phyloP scores from a whole-genome alignment of 2,113 vertebrate genomes.

The Alosa alosa region DNA sequence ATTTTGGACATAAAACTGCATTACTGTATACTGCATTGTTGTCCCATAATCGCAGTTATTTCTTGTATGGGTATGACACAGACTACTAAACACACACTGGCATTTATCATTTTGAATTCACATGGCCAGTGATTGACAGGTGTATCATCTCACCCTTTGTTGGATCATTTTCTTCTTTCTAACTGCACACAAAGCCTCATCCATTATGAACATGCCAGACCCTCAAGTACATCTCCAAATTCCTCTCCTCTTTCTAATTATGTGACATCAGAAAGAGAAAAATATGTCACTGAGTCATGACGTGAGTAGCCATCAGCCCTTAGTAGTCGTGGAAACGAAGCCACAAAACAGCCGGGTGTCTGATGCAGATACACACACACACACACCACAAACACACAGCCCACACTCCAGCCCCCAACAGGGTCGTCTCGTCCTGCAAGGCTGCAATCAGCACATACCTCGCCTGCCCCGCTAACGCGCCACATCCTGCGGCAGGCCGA shows the following conservation, averaged over 20 bases:
- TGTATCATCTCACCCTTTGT: background rate
- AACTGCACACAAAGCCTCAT: background rate
- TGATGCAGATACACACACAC: background rate
- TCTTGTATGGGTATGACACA: background rate
- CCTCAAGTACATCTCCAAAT: background rate
- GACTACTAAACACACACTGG: background rate
- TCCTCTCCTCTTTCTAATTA: constrained; percentile 1
- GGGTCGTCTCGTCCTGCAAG: constrained; percentile 2
- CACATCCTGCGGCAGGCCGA: constrained; percentile 31
- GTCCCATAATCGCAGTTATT: too few relatives aligned
- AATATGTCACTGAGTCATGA: background rate
- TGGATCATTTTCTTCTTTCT: background rate
- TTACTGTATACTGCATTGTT: too few relatives aligned
- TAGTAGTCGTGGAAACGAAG: background rate
- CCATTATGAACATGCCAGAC: background rate
- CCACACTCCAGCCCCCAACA: background rate
- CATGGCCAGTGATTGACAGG: background rate
- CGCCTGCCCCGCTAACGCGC: background rate
- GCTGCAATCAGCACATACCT: constrained; percentile 34
- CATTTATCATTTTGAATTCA: background rate
- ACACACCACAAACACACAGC: background rate
- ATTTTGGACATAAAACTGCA: too few relatives aligned
- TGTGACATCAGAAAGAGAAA: background rate
- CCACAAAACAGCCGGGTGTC: constrained; percentile 1
- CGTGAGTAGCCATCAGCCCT: background rate